Evolutionary conservation across 2,113 vertebrate species (phyloP), one percentile per base, ranked within the genome.

Genomic region (Muntiacus reevesi): DNA sequence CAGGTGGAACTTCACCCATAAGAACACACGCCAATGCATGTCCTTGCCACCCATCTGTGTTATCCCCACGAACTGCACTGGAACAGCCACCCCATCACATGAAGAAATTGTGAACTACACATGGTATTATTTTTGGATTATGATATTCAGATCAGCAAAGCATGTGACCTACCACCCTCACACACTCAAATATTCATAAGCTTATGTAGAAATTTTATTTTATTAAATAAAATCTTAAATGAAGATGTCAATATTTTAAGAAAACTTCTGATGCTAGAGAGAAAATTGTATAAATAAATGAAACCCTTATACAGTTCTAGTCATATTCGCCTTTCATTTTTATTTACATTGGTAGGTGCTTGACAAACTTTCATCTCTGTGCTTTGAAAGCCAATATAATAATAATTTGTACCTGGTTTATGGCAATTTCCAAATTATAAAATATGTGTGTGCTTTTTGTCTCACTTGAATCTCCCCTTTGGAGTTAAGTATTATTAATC

Each of bases 21-120:
- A 43, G 36, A 89, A 28, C 2, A 93, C 71, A 52, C 36, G 81
- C 50, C 82, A 5, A 5, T 64, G 33, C 50, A n/a, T 45, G 79
- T 43, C 4, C 67, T 21, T 2, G 5, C 3, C 10, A 57, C 3
- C 47, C 85, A 43, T 76, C 28, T 82, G 36, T 74, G 13, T 33
- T 28, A 36, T 81, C n/a, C 81, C 8, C 54, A 1, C 54, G 81
- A 92, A 16, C 83, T 81, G 88, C 36, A 36, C 19, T 54, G 27
- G 9, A 27, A 36, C 1, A 5, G 16, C 5, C 36, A 59, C 9
- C 78, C 54, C 27, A 27, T 87, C 85, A 54, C 2, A 7, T 36
- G 50, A 87, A 94, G 90, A 91, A 93, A 95, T 33, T 93, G 83
- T 81, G 79, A 67, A 60, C 67, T 74, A 74, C n/a, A 57, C 78